phyloP scores from a whole-genome alignment of 2,797 vertebrate genomes.

The Fundulus diaphanus region DNA sequence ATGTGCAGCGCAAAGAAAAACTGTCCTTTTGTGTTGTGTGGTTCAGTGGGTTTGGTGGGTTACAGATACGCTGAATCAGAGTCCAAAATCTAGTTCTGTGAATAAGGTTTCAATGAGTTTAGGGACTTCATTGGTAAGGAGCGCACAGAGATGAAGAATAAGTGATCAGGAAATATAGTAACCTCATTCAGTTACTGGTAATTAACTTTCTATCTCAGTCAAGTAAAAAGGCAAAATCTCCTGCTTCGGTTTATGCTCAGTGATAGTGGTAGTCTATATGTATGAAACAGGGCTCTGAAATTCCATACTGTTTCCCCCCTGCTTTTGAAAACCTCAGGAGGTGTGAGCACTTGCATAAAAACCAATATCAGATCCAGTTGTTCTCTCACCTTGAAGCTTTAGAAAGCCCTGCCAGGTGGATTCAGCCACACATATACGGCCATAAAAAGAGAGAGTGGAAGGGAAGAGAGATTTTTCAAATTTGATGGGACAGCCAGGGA shows the following conservation, averaged over 20 bases:
- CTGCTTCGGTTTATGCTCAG: conserved; percentile 6
- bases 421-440: conserved; percentile 33
- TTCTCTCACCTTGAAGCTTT: conserved; percentile 54
- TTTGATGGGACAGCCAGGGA: conserved; percentile 59
- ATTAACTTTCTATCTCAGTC: conserved; percentile 8
- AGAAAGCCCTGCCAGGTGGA: conserved; percentile 68
- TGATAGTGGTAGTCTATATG: conserved; percentile 47
- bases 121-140: conserved; percentile 70
- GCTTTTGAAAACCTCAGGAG: conserved; percentile 60
- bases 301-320: conserved; percentile 59
- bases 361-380: conserved; percentile 57
- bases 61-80: conserved; percentile 61
- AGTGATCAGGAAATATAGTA: conserved; percentile 59
- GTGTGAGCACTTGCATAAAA: conserved; percentile 49
- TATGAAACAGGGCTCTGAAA: conserved; percentile 68
- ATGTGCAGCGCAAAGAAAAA: conserved; percentile 59
- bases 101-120: conserved; percentile 66
- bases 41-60: conserved; percentile 71
- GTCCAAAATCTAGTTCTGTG: conserved; percentile 52
- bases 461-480: conserved; percentile 44
- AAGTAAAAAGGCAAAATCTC: background rate
- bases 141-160: conserved; percentile 53
- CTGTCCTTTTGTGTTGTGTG: conserved; percentile 56
- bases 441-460: conserved; percentile 46
- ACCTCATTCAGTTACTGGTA: conserved; percentile 15